Base-by-base conservation (phyloP, 2,797 vertebrate genomes). In the Myoxocephalus aenaeus region DNA sequence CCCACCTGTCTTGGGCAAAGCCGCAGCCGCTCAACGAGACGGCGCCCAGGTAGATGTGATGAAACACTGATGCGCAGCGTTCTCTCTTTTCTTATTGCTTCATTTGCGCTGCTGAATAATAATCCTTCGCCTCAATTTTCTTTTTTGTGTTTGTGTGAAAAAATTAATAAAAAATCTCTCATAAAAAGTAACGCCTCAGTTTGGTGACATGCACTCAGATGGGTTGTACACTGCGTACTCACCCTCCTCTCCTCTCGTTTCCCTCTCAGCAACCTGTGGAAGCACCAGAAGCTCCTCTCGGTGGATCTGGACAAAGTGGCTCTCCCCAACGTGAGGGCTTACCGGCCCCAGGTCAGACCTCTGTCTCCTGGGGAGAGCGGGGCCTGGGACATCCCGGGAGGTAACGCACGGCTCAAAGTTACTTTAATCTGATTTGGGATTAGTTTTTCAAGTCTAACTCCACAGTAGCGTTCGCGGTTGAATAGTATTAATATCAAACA, bases 371-470 rank as follows among this genome's bases (percentile, higher is more conserved):
- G 98, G 82, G 98, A 99, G 92, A 99, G 98, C 2, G 96, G 97
- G 13, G 98, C 98, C 1, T 99, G 98, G 98, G 98, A 99, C 93
- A 99, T 99, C 83, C 98, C 98, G 68, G 98, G 98, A 97, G 98
- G 98, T 99, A 90, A 93, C 80, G 54, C 56, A 36, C 7, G 0
- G 29, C 38, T 20, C 11, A 40, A 4, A 18, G 5, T 36, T 3
- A 12, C 10, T n/a, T 51, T 7, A n/a, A 53, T 22, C 3, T 32
- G 46, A 42, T 14, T 20, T 51, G 15, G 5, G 10, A n/a, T 65
- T 13, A 22, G 4, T 15, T 65, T 15, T 61, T 13, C 64, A 17
- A 2, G 29, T 29, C 2, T 29, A 29, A 29, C 29, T 29, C 4
- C 29, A 29, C 29, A 29, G 29, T 29, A 2, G 40, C 7, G n/a